Evolutionary conservation across 1,140 invertebrate genomes (phyloP), one percentile per base, ranked within the genome.

Genomic region (Melitaea cinxia): DNA sequence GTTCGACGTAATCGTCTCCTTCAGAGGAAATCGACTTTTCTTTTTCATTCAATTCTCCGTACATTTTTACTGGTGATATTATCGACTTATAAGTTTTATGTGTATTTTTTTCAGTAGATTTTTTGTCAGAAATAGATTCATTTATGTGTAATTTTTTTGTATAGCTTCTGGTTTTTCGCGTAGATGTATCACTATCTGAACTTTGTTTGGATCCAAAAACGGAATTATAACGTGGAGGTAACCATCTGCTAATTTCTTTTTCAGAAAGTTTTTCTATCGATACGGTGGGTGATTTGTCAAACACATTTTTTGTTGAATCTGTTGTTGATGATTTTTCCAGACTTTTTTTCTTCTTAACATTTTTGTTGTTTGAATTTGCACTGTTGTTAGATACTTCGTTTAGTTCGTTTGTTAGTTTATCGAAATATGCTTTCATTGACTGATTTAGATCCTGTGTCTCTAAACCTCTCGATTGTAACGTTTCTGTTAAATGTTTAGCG

Each of bases 11-110:
- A 49, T 45, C 42, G 9, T 47, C 61, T 1, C 39, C 37, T 7
- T 37, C 19, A 37, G 21, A 60, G n/a, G 52, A 47, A 4, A 47
- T 12, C 14, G 53, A 56, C 17, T 55, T 45, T 12, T 47, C 23
- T 42, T 53, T 70, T 24, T 2, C 30, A 4, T 50, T 19, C 2
- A 33, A 47, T 24, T 78, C 76, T 17, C 64, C 61, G 17, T 68
- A 74, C 12, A 73, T 42, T 67, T 74, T 75, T 35, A 81, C 78
- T 14, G 80, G 82, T 0, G 80, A 84, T 62, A 82, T 84, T 3
- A 64, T 42, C 7, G 74, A 72, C 42, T 55, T 73, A 7, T 42
- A 53, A 17, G 39, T 17, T 42, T 61, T 33, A 30, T 58, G 12
- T 24, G 10, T 23, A 45, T 12, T 15, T 17, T 17, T 57, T 21